phyloP scores from a whole-genome alignment of 2,797 vertebrate genomes.

The Molossus alvarezi region DNA sequence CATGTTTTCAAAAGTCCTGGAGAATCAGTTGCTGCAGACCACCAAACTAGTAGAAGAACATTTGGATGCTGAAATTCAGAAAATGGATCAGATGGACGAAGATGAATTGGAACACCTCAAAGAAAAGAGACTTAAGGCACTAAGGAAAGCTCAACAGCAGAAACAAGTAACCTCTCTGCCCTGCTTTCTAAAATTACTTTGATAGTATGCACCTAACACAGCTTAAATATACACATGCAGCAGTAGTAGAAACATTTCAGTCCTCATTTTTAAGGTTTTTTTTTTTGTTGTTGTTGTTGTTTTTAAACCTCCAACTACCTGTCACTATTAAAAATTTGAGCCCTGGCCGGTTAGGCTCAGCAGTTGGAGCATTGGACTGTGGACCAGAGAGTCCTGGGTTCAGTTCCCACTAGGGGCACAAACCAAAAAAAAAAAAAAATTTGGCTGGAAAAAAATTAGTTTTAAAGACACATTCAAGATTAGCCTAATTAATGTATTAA shows the following conservation, averaged over 20 bases:
- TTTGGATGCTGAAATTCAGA: slow-evolving; percentile 95
- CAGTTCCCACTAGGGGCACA: too few species aligned
- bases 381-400: too few species aligned
- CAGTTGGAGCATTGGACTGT: too few species aligned
- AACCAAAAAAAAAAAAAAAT: not conserved
- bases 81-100: slow-evolving; percentile 96
- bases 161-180: slow-evolving; percentile 94
- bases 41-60: slow-evolving; percentile 95
- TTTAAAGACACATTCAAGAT: slow-evolving; percentile 47
- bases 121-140: slow-evolving; percentile 95
- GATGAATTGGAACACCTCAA: slow-evolving; percentile 97
- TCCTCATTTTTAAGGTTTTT: not conserved
- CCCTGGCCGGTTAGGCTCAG: too few species aligned
- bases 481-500: not conserved
- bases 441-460: not conserved
- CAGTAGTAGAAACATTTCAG: not conserved
- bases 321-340: slow-evolving; percentile 1
- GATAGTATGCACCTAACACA: slow-evolving; percentile 66
- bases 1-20: slow-evolving; percentile 94
- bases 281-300: not conserved
- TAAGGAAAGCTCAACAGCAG: slow-evolving; percentile 98
- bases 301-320: not conserved
- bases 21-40: slow-evolving; percentile 95
- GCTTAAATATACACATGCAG: slow-evolving; percentile 19
- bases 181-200: slow-evolving; percentile 77